Percentiles rank a stretch among this genome's conserved stretches.
These are phyloP conservation scores for Cyrtorhinus lividipennis DNA, from an alignment of 1,140 invertebrate species.

Conservation along the genomic window DNA sequence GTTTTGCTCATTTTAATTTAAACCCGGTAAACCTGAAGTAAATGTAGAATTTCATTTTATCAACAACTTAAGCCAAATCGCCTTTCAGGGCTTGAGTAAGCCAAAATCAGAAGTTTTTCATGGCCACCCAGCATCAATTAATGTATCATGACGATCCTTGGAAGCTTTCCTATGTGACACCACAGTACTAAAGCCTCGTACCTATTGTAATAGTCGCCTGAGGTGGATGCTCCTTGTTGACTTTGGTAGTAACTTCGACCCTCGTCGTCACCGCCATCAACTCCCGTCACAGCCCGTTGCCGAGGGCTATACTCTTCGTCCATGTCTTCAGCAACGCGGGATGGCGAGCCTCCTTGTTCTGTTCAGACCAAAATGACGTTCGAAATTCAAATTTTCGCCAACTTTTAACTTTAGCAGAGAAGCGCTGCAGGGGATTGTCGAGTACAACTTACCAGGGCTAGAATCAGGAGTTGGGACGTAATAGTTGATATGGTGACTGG, in stretches of 20 bases:
- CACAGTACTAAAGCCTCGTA: too few species aligned
- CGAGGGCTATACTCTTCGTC: conserved; percentile 41
- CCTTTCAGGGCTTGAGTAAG: too few species aligned
- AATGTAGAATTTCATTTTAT: too few species aligned
- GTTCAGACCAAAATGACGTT: neutral
- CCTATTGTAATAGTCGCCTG: conserved; percentile 15
- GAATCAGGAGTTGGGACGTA: conserved; percentile 28
- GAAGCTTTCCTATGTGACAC: too few species aligned
- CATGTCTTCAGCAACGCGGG: conserved; percentile 33
- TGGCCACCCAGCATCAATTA: too few species aligned
- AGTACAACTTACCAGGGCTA: conserved; percentile 30
- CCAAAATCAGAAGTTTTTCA: too few species aligned
- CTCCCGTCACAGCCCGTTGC: conserved; percentile 42
- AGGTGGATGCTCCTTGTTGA: conserved; percentile 31
- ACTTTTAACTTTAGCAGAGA: too few species aligned
- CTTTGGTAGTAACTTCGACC: conserved; percentile 29
- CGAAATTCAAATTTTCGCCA: too few species aligned
- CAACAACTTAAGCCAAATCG: too few species aligned
- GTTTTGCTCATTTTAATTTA: too few species aligned
- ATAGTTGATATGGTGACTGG: conserved; percentile 27
- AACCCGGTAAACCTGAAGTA: too few species aligned
- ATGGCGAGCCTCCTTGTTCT: conserved; percentile 25
- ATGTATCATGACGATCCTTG: too few species aligned
- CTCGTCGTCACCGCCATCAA: conserved; percentile 29
- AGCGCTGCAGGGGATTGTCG: conserved; percentile 26